phyloP scores from a whole-genome alignment of 2,888 invertebrate genomes.

The Trissolcus japonicus region DNA sequence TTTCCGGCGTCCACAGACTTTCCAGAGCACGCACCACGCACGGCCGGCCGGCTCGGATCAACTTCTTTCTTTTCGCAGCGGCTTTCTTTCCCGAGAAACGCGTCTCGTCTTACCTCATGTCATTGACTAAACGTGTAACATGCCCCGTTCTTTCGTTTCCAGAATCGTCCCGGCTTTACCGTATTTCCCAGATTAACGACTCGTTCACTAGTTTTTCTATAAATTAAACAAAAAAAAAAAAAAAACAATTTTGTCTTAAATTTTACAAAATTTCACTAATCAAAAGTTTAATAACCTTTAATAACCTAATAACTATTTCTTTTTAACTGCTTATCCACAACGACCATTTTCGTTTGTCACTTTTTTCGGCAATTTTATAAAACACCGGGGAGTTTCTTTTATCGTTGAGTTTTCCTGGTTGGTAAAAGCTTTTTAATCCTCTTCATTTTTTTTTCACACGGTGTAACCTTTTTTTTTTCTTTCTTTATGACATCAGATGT shows the following conservation, averaged over 20 bases:
- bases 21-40: constrained; percentile 56
- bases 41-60: constrained; percentile 62
- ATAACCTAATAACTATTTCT: too few relatives aligned
- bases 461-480: not conserved
- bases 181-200: constrained; percentile 35
- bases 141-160: constrained; percentile 47
- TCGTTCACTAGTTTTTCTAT: constrained; percentile 11
- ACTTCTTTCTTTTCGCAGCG: constrained; percentile 67
- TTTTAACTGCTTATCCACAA: too few relatives aligned
- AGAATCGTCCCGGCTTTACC: constrained; percentile 46
- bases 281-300: too few relatives aligned
- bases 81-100: constrained; percentile 73
- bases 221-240: too few relatives aligned
- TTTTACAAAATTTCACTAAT: too few relatives aligned
- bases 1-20: constrained; percentile 66
- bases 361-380: too few relatives aligned
- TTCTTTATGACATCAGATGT: not conserved
- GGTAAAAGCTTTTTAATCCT: too few relatives aligned
- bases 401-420: too few relatives aligned
- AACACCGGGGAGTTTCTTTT: too few relatives aligned
- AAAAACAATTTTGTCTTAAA: too few relatives aligned
- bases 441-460: too few relatives aligned
- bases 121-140: constrained; percentile 52
- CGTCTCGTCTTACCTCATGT: constrained; percentile 53
- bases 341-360: too few relatives aligned